Conservation (phyloP, 2,888 invertebrate genomes). For the Archaeoteleia sp. region DNA sequence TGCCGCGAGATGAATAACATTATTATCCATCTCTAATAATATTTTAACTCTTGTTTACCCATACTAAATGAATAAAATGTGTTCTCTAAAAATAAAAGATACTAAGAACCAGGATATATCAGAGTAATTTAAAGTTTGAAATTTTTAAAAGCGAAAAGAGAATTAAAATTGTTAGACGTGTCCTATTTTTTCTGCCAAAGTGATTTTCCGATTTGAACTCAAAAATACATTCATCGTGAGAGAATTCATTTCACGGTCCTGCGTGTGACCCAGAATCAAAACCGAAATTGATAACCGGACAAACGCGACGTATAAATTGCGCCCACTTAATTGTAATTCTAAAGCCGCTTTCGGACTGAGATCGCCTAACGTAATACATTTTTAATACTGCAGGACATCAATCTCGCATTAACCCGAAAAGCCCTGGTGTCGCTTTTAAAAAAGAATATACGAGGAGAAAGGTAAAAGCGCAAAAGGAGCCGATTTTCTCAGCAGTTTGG, state of each 20-base stretch:
- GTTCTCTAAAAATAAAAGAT: too few relatives aligned
- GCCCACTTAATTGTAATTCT: slow-evolving; percentile 16
- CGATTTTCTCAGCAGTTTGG: slow-evolving; percentile 1
- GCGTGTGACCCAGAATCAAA: neutral
- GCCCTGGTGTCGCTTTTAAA: slow-evolving; percentile 5
- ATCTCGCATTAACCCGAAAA: slow-evolving; percentile 59
- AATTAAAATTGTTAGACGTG: too few relatives aligned
- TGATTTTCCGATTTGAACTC: too few relatives aligned
- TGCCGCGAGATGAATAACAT: too few relatives aligned
- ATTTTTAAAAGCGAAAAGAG: too few relatives aligned
- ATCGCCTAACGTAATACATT: slow-evolving; percentile 62
- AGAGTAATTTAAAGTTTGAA: too few relatives aligned
- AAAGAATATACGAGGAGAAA: slow-evolving; percentile 12
- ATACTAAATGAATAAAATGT: too few relatives aligned
- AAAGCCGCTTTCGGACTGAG: slow-evolving; percentile 21
- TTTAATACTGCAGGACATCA: slow-evolving; percentile 64
- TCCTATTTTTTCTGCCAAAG: too few relatives aligned
- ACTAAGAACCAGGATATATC: too few relatives aligned
- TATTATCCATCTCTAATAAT: too few relatives aligned
- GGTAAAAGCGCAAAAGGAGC: slow-evolving; percentile 2
- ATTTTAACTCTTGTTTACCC: too few relatives aligned
- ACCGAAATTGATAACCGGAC: slow-evolving; percentile 6
- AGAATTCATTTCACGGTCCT: slow-evolving; percentile 6
- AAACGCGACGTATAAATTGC: slow-evolving; percentile 1
- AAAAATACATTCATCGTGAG: too few relatives aligned